phyloP scores from a whole-genome alignment of 2,888 invertebrate species.

The Pedicia rivosa region DNA sequence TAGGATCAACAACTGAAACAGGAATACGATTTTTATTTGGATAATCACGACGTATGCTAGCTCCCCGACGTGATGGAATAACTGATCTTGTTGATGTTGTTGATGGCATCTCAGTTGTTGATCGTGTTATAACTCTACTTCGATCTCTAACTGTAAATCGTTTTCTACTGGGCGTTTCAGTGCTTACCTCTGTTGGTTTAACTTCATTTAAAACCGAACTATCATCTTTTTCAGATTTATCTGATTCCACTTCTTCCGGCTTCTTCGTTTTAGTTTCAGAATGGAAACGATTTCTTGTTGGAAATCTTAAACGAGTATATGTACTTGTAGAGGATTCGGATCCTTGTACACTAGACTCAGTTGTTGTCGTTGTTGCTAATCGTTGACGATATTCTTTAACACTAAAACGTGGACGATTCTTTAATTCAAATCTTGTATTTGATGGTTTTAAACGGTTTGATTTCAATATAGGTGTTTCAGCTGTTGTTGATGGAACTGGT shows the following conservation, averaged over 20 bases:
- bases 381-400: constrained; percentile 59
- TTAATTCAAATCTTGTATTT: constrained; percentile 38
- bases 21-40: constrained; percentile 9
- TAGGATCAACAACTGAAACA: constrained; percentile 10
- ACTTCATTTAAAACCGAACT: too few species aligned
- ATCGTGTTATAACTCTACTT: not conserved
- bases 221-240: not conserved
- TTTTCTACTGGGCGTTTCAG: constrained; percentile 5
- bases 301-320: constrained; percentile 10
- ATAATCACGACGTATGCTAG: constrained; percentile 10
- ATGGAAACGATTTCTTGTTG: constrained; percentile 11
- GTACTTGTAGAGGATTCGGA: constrained; percentile 14
- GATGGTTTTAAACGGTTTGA: constrained; percentile 6
- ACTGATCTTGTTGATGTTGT: not conserved
- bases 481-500: constrained; percentile 4
- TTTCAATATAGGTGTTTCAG: constrained; percentile 2
- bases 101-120: constrained; percentile 5
- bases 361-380: constrained; percentile 35
- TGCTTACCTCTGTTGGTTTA: constrained; percentile 3
- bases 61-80: not conserved
- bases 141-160: constrained; percentile 6
- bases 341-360: not conserved
- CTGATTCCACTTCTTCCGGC: constrained; percentile 14
- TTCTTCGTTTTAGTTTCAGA: constrained; percentile 4
- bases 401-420: constrained; percentile 54